Conservation (phyloP, 2,888 invertebrate species). For the Philereme vetulata region DNA sequence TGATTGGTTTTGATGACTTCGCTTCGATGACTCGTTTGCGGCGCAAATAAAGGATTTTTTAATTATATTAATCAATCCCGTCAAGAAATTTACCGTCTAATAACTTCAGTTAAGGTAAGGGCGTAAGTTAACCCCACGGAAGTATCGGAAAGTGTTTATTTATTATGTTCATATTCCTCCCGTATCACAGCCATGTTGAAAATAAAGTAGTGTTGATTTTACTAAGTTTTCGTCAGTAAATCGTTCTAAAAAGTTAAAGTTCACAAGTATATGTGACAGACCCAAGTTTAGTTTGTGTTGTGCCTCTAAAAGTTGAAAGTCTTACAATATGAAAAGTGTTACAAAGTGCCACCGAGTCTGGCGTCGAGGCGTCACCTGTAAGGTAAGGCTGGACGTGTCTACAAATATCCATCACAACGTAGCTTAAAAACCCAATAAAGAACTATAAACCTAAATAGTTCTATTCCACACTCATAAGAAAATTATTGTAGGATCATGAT, state of each 20-base stretch:
- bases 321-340: conserved; percentile 82
- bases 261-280: conserved; percentile 83
- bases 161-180: conserved; percentile 82
- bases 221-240: conserved; percentile 79
- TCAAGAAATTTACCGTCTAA: conserved; percentile 78
- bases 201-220: conserved; percentile 77
- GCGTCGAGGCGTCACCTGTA: conserved; percentile 79
- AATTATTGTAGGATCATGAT: neutral
- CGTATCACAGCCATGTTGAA: conserved; percentile 83
- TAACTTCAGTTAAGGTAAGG: conserved; percentile 82
- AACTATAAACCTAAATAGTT: conserved; percentile 2
- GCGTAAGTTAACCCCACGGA: conserved; percentile 80
- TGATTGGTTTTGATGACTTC: conserved; percentile 55
- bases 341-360: conserved; percentile 81
- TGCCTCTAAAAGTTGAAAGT: conserved; percentile 78
- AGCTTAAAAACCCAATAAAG: conserved; percentile 49
- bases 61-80: conserved; percentile 62
- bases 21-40: conserved; percentile 71
- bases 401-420: conserved; percentile 79
- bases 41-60: conserved; percentile 72
- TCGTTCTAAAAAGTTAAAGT: conserved; percentile 76
- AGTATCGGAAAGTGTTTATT: conserved; percentile 81
- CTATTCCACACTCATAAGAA: neutral
- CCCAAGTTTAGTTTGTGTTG: conserved; percentile 82
- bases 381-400: conserved; percentile 84